phyloP scores from a whole-genome alignment of 2,888 invertebrate species.

The Lutraria lutraria region DNA sequence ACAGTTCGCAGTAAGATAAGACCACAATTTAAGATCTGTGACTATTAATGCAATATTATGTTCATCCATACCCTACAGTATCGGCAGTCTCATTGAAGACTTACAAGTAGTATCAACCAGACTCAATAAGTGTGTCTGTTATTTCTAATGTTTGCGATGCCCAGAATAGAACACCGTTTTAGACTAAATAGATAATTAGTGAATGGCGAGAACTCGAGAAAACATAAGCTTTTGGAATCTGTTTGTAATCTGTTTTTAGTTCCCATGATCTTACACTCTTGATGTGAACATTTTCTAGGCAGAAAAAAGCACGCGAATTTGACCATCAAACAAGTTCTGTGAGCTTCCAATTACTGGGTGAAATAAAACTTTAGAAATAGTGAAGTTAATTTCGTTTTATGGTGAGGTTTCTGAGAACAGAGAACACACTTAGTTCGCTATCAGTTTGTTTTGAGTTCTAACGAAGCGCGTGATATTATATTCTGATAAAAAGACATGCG shows the following conservation, averaged over 20 bases:
- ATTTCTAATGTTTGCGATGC: neutral
- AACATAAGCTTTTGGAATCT: neutral
- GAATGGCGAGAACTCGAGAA: neutral
- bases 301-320: neutral
- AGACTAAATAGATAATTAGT: neutral
- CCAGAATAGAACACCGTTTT: neutral
- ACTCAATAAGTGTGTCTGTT: too few species aligned
- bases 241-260: neutral
- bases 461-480: constrained; percentile 17
- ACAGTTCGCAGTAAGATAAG: too few species aligned
- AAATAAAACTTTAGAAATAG: neutral
- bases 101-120: too few species aligned
- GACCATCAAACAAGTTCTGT: constrained; percentile 1
- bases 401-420: neutral
- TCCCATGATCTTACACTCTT: neutral
- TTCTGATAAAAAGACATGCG: neutral
- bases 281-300: neutral
- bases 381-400: neutral
- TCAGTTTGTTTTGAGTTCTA: neutral
- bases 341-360: neutral
- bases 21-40: too few species aligned
- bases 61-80: too few species aligned
- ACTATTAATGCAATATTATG: too few species aligned
- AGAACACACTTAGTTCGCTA: neutral
- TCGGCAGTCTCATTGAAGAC: too few species aligned